Percentiles rank a stretch among this genome's conserved stretches.
Evolutionary conservation across 92 coral and sea anemone species (phyloP).

Genomic region (Micromussa lordhowensis): DNA sequence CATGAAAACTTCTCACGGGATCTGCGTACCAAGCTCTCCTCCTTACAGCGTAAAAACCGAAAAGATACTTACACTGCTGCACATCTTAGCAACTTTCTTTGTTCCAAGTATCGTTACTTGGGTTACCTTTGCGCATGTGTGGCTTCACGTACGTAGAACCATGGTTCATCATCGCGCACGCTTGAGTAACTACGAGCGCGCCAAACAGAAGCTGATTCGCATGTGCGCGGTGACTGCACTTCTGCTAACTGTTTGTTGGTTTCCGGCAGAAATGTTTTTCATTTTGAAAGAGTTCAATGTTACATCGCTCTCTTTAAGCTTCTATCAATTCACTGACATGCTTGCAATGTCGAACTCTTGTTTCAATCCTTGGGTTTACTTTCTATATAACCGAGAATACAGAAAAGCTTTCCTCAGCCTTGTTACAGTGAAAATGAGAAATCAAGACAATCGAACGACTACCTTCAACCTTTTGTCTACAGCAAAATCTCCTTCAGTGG

Average conservation of each 20-base stretch:
- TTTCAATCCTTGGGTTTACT: slow-evolving; percentile 37
- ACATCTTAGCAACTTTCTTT: slow-evolving; percentile 71
- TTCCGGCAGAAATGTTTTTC: slow-evolving; percentile 76
- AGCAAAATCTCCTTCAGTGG: slow-evolving; percentile 8
- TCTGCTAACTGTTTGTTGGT: slow-evolving; percentile 86
- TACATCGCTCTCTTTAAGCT: background rate
- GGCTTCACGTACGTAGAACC: slow-evolving; percentile 62
- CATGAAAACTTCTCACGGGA: slow-evolving; percentile 41
- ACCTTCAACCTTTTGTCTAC: background rate
- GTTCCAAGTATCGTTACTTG: slow-evolving; percentile 81
- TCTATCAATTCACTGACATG: slow-evolving; percentile 21
- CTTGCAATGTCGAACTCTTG: slow-evolving; percentile 37
- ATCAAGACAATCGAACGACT: background rate
- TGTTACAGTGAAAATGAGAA: background rate
- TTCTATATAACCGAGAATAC: slow-evolving; percentile 9
- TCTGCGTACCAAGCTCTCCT: slow-evolving; percentile 39
- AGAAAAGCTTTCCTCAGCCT: slow-evolving; percentile 27
- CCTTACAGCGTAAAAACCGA: slow-evolving; percentile 52
- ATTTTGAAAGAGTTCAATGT: slow-evolving; percentile 49
- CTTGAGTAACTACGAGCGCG: slow-evolving; percentile 56
- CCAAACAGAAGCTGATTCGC: slow-evolving; percentile 69
- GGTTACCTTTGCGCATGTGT: slow-evolving; percentile 77
- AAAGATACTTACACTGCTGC: slow-evolving; percentile 58
- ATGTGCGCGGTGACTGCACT: slow-evolving; percentile 85
- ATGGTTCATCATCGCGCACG: slow-evolving; percentile 42